Evolutionary conservation across 2,888 invertebrate species (phyloP).

Genomic region (Polydrusus tereticollis): DNA sequence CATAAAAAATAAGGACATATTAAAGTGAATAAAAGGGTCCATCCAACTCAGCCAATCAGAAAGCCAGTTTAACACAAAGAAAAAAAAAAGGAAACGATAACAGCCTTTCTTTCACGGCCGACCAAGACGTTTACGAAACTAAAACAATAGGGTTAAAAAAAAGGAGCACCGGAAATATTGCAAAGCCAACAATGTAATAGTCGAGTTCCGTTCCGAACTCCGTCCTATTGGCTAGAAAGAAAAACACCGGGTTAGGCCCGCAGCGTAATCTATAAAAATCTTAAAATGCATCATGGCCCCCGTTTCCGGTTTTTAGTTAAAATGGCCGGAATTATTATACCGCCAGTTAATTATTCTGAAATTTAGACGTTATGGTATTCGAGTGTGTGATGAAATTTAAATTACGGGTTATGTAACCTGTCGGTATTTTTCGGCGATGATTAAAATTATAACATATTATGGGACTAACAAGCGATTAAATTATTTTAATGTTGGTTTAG

Average conservation of each 20-base stretch:
- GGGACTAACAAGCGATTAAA: constrained; percentile 14
- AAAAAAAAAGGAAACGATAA: not conserved
- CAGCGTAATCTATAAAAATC: constrained; percentile 56
- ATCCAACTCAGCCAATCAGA: not conserved
- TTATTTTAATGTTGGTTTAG: not conserved
- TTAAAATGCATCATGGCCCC: constrained; percentile 58
- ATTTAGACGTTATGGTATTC: constrained; percentile 23
- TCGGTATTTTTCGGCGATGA: constrained; percentile 17
- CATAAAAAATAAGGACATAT: no score
- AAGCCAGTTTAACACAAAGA: not conserved
- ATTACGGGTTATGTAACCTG: constrained; percentile 30
- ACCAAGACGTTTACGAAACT: constrained; percentile 46
- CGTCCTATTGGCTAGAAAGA: constrained; percentile 54
- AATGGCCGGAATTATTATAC: constrained; percentile 55
- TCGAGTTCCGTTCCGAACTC: constrained; percentile 54
- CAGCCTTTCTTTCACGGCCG: constrained; percentile 42
- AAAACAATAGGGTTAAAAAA: constrained; percentile 52
- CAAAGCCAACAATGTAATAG: constrained; percentile 55
- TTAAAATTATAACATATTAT: constrained; percentile 28
- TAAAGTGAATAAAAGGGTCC: no score
- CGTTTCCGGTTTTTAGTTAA: constrained; percentile 57
- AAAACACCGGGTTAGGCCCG: constrained; percentile 54
- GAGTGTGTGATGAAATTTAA: constrained; percentile 31
- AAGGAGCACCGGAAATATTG: constrained; percentile 53
- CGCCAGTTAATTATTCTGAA: constrained; percentile 22